Evolutionary conservation across 2,797 vertebrate genomes (phyloP).

Genomic region (Novumbra hubbsi): DNA sequence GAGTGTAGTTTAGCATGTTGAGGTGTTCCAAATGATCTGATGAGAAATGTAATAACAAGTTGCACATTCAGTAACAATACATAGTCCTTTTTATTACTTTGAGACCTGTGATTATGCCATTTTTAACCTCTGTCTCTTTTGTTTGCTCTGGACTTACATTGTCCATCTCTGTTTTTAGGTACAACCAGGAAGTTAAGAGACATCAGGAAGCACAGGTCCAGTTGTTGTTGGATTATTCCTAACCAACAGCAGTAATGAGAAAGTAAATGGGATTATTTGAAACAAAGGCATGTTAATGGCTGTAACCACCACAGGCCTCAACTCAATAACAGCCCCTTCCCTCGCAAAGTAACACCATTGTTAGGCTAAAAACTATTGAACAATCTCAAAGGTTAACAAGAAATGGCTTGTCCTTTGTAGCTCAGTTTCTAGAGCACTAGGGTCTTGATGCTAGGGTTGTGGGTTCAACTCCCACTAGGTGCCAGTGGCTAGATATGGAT

Average conservation of each 20-base stretch:
- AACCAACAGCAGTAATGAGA: background rate
- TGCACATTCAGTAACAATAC: background rate
- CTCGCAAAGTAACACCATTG: background rate
- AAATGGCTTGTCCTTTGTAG: no score
- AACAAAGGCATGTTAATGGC: background rate
- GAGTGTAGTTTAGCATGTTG: no score
- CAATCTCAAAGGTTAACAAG: no score
- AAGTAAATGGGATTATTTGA: background rate
- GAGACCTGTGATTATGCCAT: background rate
- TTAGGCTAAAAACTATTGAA: background rate
- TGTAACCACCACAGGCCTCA: background rate
- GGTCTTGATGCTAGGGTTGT: no score
- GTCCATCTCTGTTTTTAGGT: slow-evolving; percentile 34
- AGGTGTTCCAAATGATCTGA: no score
- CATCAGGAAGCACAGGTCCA: slow-evolving; percentile 12
- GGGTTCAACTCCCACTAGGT: no score
- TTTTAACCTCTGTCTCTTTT: background rate
- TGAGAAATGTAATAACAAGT: no score
- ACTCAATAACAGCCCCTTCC: background rate
- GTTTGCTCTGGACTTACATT: background rate
- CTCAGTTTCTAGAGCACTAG: no score
- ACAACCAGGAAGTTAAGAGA: slow-evolving; percentile 38
- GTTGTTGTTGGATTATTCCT: background rate
- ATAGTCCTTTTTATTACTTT: background rate
- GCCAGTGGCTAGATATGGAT: no score